Base-by-base conservation (phyloP, 2,797 vertebrate species). In the Chromobotia macracanthus region DNA sequence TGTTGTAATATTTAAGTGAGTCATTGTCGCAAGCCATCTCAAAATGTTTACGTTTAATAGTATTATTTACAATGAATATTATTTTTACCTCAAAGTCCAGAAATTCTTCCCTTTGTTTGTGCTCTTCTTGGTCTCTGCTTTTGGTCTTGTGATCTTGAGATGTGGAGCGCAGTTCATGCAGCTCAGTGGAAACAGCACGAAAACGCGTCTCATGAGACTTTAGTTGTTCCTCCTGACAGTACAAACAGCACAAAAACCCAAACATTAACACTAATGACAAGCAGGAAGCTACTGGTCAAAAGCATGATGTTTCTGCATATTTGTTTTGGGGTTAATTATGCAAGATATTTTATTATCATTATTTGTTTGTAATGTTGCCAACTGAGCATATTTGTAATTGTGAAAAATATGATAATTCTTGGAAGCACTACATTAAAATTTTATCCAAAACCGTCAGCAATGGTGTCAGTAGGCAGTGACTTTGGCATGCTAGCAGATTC, bases 11-110 rank as follows among this genome's bases (percentile, higher is more conserved):
- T 41, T 41, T 38, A 38, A 7, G 35, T 5, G 6, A 7, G 48
- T 51, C 48, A 51, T 18, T 5, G 1, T 2, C 28, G 28, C 11
- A 51, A 31, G 25, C 16, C 58, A 63, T 35, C 6, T 63, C 15
- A 18, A 31, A 61, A 44, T 31, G 3, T 9, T 9, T 2, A 60
- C 23, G 28, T 13, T 15, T 1, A 60, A 5, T 44, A 44, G 11
- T 2, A 44, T 6, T 38, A 44, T 44, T n/a, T 61, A 31, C n/a
- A 64, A 64, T 38, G 8, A 44, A 44, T 38, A 7, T 19, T 35
- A 35, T 48, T 55, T 77, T 91, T 86, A 99, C 97, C 96, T 99
- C 97, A 72, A 99, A 99, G 85, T 98, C 95, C 90, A 99, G 90
- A 77, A 98, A 99, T 82, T 97, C 96, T 80, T 95, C 94, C 25